Evolutionary conservation across 2,113 vertebrate genomes (phyloP), one percentile per base, ranked within the genome.

Genomic region (Nothobranchius kuhntae): DNA sequence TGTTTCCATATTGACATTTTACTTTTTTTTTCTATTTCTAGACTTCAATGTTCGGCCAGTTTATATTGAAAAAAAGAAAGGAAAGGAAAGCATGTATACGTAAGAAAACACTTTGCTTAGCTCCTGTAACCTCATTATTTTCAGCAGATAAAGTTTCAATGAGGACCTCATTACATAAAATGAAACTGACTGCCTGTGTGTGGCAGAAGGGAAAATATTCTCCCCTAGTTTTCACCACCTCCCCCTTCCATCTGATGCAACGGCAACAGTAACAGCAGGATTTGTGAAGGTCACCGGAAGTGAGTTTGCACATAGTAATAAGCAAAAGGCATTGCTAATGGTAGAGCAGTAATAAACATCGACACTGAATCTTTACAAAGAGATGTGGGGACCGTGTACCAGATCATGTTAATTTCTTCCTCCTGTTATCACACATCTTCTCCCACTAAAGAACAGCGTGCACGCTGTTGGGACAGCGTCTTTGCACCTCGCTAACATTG

Each of bases 291-390:
- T 89, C 84, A 73, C 21, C 2, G 7, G 0, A 57, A 71, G 76
- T 17, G 7, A 48, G 65, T 5, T 24, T 52, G 21, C 63, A 26
- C 65, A 80, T 87, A 84, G 84, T 87, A 89, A 87, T 82, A 71
- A 86, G 68, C 71, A 66, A 10, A 36, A 61, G 67, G 70, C 26
- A 7, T 47, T 42, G 58, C 85, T 89, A 88, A 89, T 87, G 83
- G 82, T 83, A 61, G 70, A 60, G 69, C 68, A 68, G 75, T 85
- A 86, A 90, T 84, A 89, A 74, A 85, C 84, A 89, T 87, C 84
- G 85, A 80, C 84, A 87, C 55, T 61, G 68, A 86, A 76, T 81
- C 71, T 71, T 83, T 83, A 52, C 40, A 0, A 69, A 61, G 70
- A 79, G 75, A 78, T 72, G 9, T 7, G 0, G 68, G 12, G 35